Percentiles rank a stretch among this genome's conserved stretches.
Conservation (phyloP, 1,140 invertebrate species). For the Diplogasteroides magnus region DNA sequence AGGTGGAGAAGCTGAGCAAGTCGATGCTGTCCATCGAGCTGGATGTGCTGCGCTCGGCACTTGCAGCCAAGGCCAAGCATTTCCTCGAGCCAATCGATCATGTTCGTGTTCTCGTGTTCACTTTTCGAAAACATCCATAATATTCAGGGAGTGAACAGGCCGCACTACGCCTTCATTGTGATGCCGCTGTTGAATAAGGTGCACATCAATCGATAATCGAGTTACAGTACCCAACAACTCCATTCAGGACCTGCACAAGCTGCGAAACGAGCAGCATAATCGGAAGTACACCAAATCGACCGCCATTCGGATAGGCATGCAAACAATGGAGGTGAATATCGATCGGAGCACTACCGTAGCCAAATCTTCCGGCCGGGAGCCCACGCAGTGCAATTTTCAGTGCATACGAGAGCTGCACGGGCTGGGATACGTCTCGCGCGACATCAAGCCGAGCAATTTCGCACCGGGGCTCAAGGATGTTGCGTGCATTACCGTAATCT, state of each 20-base stretch:
- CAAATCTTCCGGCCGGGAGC: neutral
- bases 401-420: slow-evolving; percentile 40
- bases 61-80: slow-evolving; percentile 28
- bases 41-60: slow-evolving; percentile 34
- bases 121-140: neutral
- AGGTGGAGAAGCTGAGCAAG: slow-evolving; percentile 41
- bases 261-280: slow-evolving; percentile 37
- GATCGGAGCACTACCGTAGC: neutral
- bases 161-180: slow-evolving; percentile 36
- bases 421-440: slow-evolving; percentile 36
- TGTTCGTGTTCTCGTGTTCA: slow-evolving; percentile 15
- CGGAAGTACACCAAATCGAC: slow-evolving; percentile 37
- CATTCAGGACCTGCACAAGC: slow-evolving; percentile 32
- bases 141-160: slow-evolving; percentile 17
- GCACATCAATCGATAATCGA: neutral
- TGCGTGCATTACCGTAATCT: too few relatives aligned
- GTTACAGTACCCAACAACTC: neutral
- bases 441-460: slow-evolving; percentile 40
- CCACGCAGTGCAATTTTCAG: slow-evolving; percentile 5
- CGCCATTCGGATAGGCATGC: slow-evolving; percentile 36
- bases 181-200: slow-evolving; percentile 38
- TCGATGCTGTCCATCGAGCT: slow-evolving; percentile 41
- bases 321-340: slow-evolving; percentile 29
- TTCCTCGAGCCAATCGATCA: slow-evolving; percentile 39
- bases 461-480: slow-evolving; percentile 32